Evolutionary conservation across 2,888 invertebrate species (phyloP).

Genomic region (Rhorus exstirpatorius): DNA sequence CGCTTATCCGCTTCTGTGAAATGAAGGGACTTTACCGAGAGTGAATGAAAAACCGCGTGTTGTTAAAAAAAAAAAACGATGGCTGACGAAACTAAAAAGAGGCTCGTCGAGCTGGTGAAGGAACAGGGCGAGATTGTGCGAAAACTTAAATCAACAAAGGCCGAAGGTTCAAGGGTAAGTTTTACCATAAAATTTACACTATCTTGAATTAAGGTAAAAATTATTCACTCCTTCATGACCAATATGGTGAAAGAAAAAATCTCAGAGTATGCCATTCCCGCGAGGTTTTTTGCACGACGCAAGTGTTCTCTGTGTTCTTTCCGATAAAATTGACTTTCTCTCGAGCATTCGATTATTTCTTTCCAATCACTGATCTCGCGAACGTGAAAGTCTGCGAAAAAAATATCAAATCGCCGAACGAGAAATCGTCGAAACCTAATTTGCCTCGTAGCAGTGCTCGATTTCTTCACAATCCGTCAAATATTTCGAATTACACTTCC

Average conservation of each 20-base stretch:
- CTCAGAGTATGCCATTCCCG: not conserved
- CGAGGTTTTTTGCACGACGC: not conserved
- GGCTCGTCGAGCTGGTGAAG: slow-evolving; percentile 89
- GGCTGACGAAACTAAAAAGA: slow-evolving; percentile 86
- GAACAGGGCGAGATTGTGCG: slow-evolving; percentile 93
- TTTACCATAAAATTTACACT: not conserved
- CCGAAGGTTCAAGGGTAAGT: slow-evolving; percentile 91
- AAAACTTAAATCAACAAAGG: slow-evolving; percentile 93
- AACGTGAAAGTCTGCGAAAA: not conserved
- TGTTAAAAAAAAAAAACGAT: slow-evolving; percentile 72
- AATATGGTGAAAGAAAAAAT: slow-evolving; percentile 42
- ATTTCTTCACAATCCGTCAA: slow-evolving; percentile 28
- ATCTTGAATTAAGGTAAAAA: not conserved
- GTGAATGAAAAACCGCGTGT: slow-evolving; percentile 66
- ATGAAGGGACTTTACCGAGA: slow-evolving; percentile 10
- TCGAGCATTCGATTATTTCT: slow-evolving; percentile 7
- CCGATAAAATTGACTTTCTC: slow-evolving; percentile 39
- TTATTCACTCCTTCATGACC: not conserved
- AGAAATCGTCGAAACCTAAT: not conserved
- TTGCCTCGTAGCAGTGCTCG: not conserved
- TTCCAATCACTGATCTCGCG: not conserved
- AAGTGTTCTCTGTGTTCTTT: slow-evolving; percentile 15
- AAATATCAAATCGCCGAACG: not conserved
- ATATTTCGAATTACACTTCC: not conserved
- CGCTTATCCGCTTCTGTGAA: slow-evolving; percentile 44